Percentiles rank a stretch among this genome's conserved stretches.
These are phyloP conservation scores for Ephestia elutella DNA, from an alignment of 1,140 invertebrate genomes.

Conservation along the genomic window DNA sequence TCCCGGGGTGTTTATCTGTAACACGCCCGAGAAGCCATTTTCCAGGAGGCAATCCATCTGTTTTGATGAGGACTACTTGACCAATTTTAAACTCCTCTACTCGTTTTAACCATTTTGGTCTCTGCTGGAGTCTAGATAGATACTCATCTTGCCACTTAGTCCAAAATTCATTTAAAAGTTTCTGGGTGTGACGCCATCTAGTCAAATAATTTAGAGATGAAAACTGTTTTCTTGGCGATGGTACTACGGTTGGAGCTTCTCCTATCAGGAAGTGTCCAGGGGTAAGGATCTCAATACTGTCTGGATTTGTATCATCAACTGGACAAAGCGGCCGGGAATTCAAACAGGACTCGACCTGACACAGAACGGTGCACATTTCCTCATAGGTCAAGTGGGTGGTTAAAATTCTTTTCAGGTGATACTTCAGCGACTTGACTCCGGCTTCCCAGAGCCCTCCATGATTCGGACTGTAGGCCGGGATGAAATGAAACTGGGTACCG, in stretches of 20 bases:
- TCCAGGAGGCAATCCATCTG: conserved; percentile 38
- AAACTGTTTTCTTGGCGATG: conserved; percentile 10
- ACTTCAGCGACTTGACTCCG: conserved; percentile 19
- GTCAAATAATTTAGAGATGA: conserved; percentile 6
- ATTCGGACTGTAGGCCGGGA: conserved; percentile 44
- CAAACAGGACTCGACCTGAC: conserved; percentile 31
- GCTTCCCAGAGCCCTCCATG: conserved; percentile 61
- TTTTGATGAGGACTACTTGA: conserved; percentile 42
- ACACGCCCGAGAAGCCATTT: conserved; percentile 55
- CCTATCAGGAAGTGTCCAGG: conserved; percentile 30
- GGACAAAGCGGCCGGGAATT: conserved; percentile 26
- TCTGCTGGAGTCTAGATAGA: too few species aligned
- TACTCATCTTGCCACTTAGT: conserved; percentile 39
- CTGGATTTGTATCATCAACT: conserved; percentile 20
- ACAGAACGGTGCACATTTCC: conserved; percentile 32
- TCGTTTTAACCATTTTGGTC: conserved; percentile 33
- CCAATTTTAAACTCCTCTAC: conserved; percentile 21
- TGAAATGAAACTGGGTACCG: conserved; percentile 54
- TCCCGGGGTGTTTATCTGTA: conserved; percentile 38
- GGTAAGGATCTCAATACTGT: conserved; percentile 20
- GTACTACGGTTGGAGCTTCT: too few species aligned
- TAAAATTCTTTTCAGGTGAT: conserved; percentile 23
- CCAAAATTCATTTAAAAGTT: conserved; percentile 38
- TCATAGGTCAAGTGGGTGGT: conserved; percentile 25
- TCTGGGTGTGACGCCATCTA: conserved; percentile 24